Conservation (phyloP, 2,797 vertebrate species). For the Liasis olivaceus region DNA sequence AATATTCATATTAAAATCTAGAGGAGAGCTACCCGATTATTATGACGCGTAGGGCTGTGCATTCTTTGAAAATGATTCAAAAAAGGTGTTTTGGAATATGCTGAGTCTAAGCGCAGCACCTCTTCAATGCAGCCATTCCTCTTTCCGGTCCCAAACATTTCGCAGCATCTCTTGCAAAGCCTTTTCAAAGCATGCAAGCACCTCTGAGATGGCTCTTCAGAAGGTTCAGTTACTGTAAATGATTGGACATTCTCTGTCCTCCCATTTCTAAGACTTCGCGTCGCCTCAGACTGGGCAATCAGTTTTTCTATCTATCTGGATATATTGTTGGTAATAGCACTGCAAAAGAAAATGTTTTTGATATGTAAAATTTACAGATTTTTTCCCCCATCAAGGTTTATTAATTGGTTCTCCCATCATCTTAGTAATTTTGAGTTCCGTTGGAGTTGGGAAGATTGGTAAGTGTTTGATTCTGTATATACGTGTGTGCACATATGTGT, state of each 20-base stretch:
- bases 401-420: constrained; percentile 99
- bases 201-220: neutral
- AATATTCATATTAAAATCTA: neutral
- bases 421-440: constrained; percentile 98
- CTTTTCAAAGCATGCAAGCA: neutral
- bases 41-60: neutral
- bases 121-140: too few relatives aligned
- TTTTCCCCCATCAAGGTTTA: constrained; percentile 72
- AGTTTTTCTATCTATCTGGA: neutral
- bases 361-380: constrained; percentile 13
- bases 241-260: neutral
- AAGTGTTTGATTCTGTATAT: constrained; percentile 60
- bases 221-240: neutral
- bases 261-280: neutral
- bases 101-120: neutral
- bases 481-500: neutral
- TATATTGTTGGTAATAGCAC: neutral
- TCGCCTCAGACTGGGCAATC: neutral
- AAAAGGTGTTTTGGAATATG: neutral
- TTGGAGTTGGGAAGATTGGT: constrained; percentile 99
- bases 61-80: neutral
- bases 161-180: neutral
- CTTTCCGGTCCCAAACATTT: too few relatives aligned
- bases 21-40: neutral
- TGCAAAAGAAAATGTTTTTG: neutral